phyloP scores from a whole-genome alignment of 2,797 vertebrate species.

The Mycteria americana region DNA sequence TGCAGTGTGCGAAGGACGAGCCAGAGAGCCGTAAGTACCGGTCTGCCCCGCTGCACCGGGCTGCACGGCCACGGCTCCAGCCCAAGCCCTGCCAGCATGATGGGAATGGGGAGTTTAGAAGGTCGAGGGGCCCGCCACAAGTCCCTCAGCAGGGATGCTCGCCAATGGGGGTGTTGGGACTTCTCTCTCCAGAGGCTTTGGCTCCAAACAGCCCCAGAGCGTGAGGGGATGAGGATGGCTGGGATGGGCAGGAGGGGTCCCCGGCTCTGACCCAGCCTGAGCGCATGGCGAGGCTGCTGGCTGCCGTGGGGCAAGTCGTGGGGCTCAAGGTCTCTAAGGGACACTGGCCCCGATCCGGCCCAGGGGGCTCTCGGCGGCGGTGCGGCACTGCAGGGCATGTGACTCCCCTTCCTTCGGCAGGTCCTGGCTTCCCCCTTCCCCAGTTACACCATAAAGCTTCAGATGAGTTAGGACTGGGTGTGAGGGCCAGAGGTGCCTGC shows the following conservation, averaged over 20 bases:
- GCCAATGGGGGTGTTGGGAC: rapidly evolving
- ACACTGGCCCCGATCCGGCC: rapidly evolving
- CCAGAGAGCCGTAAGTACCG: not conserved
- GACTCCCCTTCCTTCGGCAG: not conserved
- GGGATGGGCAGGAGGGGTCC: not conserved
- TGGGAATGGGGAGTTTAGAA: not conserved
- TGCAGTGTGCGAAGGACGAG: not conserved
- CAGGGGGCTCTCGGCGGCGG: rapidly evolving
- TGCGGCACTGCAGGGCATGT: not conserved
- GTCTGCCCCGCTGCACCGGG: not conserved
- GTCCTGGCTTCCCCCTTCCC: not conserved
- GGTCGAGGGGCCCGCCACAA: rapidly evolving
- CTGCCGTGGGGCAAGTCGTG: not conserved
- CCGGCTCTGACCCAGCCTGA: not conserved
- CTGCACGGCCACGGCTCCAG: not conserved
- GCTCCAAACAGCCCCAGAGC: not conserved
- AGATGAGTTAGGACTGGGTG: not conserved
- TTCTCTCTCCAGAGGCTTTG: not conserved
- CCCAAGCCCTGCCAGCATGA: not conserved
- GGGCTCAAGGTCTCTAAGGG: not conserved
- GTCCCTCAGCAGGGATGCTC: not conserved
- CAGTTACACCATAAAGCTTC: not conserved
- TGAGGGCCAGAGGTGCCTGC: not conserved
- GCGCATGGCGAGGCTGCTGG: not conserved
- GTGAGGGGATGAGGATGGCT: not conserved